A percentile compares a stretch with the other conserved stretches of the same genome.
Conservation (phyloP, 2,797 vertebrate species). For the Bovichtus variegatus region DNA sequence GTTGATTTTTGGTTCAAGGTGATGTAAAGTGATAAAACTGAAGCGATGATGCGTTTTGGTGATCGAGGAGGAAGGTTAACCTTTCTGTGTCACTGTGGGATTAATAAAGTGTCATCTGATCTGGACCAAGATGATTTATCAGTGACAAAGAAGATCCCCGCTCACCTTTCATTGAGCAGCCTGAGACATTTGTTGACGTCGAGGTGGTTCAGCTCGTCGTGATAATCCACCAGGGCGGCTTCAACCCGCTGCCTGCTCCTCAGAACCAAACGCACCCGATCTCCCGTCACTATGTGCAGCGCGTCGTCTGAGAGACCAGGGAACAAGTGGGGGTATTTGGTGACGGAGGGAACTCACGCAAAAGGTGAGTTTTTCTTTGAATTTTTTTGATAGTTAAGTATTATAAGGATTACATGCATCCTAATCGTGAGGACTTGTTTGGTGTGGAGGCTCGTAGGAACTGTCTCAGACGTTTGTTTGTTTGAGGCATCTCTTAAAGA, state of each 20-base stretch:
- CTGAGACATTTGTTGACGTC: slow-evolving; percentile 73
- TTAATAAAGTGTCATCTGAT: not conserved
- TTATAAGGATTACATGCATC: too few species aligned
- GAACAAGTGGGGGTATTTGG: not conserved
- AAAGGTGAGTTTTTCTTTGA: too few species aligned
- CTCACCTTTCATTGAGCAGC: slow-evolving; percentile 75
- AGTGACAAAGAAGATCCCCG: not conserved
- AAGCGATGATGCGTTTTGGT: too few species aligned
- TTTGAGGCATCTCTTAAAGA: too few species aligned
- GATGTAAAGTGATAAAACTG: too few species aligned
- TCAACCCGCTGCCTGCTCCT: slow-evolving; percentile 75
- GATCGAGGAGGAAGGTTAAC: too few species aligned
- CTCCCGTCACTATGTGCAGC: slow-evolving; percentile 56
- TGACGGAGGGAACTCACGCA: too few species aligned
- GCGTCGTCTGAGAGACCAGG: slow-evolving; percentile 38
- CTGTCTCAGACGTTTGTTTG: too few species aligned
- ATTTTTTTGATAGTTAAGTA: too few species aligned
- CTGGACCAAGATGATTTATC: not conserved
- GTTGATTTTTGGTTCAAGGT: not conserved
- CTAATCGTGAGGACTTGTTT: too few species aligned
- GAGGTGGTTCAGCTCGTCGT: slow-evolving; percentile 81
- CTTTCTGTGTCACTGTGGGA: not conserved
- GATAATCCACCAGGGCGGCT: slow-evolving; percentile 66
- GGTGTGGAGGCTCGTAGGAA: too few species aligned
- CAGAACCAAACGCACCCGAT: slow-evolving; percentile 65